Evolutionary conservation across 2,888 invertebrate species (phyloP).

Genomic region (Molorchus minor): DNA sequence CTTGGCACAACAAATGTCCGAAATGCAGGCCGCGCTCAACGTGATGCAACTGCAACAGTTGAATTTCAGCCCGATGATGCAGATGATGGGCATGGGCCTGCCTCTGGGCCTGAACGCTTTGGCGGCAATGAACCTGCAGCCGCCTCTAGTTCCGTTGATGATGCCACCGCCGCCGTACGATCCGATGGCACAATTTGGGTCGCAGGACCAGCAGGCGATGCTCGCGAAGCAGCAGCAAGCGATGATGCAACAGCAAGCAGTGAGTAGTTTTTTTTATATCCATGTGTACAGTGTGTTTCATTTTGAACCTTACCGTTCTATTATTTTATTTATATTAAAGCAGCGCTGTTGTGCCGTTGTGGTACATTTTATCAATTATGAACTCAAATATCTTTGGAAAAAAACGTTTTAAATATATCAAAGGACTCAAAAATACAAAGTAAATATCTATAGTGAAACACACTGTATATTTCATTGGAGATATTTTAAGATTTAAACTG

Average conservation of each 20-base stretch:
- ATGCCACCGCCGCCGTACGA: constrained; percentile 85
- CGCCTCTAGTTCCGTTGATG: constrained; percentile 89
- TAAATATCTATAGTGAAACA: background rate
- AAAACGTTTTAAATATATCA: background rate
- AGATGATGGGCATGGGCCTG: constrained; percentile 84
- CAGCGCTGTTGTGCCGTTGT: too few relatives aligned
- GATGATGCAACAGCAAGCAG: constrained; percentile 75
- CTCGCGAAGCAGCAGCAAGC: constrained; percentile 80
- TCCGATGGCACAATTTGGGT: constrained; percentile 70
- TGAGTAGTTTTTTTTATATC: constrained; percentile 56
- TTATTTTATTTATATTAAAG: background rate
- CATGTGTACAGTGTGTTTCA: background rate
- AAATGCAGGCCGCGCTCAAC: constrained; percentile 85
- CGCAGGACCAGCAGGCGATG: constrained; percentile 64
- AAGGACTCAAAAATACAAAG: background rate
- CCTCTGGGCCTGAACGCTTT: constrained; percentile 83
- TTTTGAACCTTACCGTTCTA: background rate
- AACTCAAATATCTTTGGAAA: too few relatives aligned
- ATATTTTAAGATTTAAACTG: background rate
- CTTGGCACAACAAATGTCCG: constrained; percentile 80
- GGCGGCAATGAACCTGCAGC: constrained; percentile 95
- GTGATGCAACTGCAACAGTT: constrained; percentile 86
- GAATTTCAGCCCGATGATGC: constrained; percentile 91
- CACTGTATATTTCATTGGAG: background rate
- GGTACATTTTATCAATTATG: too few relatives aligned